Percentiles rank a stretch among this genome's conserved stretches.
These are phyloP conservation scores for Andrena marginata DNA, from an alignment of 2,888 invertebrate species.

Conservation along the genomic window DNA sequence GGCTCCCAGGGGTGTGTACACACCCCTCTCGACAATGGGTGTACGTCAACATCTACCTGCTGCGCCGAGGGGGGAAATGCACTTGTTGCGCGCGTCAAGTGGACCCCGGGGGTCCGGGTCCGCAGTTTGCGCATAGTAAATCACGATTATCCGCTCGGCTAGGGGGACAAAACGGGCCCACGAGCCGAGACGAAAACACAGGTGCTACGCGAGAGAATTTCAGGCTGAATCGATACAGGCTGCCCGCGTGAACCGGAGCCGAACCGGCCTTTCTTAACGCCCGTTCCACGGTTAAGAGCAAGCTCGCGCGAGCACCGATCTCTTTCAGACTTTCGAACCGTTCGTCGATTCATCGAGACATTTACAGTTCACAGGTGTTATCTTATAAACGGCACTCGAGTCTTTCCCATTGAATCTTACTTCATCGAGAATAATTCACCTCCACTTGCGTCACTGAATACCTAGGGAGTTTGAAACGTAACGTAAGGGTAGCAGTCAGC, in stretches of 20 bases:
- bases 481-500: too few species aligned
- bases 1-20: slow-evolving; percentile 36
- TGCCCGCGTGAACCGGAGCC: not conserved
- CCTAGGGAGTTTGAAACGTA: too few species aligned
- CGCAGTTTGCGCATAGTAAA: slow-evolving; percentile 61
- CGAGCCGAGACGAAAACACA: slow-evolving; percentile 9
- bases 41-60: slow-evolving; percentile 71
- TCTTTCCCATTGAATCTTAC: too few species aligned
- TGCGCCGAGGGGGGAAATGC: slow-evolving; percentile 41
- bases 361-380: too few species aligned
- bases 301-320: too few species aligned
- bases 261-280: too few species aligned
- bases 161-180: slow-evolving; percentile 13
- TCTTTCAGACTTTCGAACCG: too few species aligned
- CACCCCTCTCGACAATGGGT: slow-evolving; percentile 57
- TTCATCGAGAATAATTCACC: too few species aligned
- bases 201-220: slow-evolving; percentile 11
- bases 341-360: too few species aligned
- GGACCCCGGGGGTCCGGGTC: slow-evolving; percentile 1
- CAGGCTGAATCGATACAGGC: not conserved
- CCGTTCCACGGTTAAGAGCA: too few species aligned
- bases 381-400: too few species aligned
- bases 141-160: slow-evolving; percentile 63
- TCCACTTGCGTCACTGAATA: too few species aligned
- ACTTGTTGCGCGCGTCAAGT: slow-evolving; percentile 62